Base-by-base conservation (phyloP, 2,797 vertebrate genomes). In the Dendrocincla tyrannina region DNA sequence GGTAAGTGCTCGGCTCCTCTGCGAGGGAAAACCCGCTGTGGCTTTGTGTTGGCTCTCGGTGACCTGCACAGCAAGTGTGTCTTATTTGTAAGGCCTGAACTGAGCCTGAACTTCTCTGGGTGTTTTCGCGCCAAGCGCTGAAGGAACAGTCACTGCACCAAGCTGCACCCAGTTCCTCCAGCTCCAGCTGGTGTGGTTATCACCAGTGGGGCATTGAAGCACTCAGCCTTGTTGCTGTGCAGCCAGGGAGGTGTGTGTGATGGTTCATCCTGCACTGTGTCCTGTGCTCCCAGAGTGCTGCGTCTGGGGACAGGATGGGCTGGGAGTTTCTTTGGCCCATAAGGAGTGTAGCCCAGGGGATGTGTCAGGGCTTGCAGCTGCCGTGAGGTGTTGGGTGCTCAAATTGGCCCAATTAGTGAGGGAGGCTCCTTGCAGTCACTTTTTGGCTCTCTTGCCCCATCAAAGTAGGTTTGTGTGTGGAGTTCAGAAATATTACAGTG, bases 21-120 rank as follows among this genome's bases (percentile, higher is more conserved):
- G 24, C 0, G 1, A 64, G 64, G n/a, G 1, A 2, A 3, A 19
- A 11, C 0, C 0, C 9, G 0, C 0, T 10, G n/a, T 3, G 11
- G 3, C 9, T 60, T 74, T 20, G 49, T 52, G 94, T 16, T 28
- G 59, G 67, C 5, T 13, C 59, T 18, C 2, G 2, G 56, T 47
- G 52, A 44, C 20, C 28, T 2, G 11, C 4, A 2, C 17, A 19
- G 76, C 44, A 37, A 17, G 16, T 0, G 2, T 30, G n/a, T 6
- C 52, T 39, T 17, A 8, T 13, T 75, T 44, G 35, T 0, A 7
- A 62, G n/a, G 3, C 17, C 35, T 52, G 35, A 39, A 18, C 41
- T 19, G 25, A 33, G 37, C 37, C 50, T 8, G 7, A 70, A 19
- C 13, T 52, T 37, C 27, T 11, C 7, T 10, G 3, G 15, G 7